phyloP scores from a whole-genome alignment of 2,113 vertebrate genomes.

The Phyllostomus hastatus region DNA sequence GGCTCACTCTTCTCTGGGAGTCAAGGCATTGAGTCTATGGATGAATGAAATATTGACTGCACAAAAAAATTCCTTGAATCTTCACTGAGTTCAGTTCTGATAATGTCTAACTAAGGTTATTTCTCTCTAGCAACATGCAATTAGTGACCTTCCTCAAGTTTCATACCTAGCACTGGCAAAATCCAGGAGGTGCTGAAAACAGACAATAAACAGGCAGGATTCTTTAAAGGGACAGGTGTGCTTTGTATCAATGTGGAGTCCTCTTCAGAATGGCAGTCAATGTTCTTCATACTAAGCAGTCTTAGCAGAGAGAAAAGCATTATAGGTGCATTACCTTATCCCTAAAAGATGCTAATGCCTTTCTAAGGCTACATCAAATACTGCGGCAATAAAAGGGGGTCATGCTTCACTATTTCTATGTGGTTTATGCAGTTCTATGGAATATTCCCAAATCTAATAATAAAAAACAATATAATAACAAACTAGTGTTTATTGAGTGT shows the following conservation, averaged over 20 bases:
- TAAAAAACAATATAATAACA: neutral
- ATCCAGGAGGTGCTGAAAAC: conserved; percentile 62
- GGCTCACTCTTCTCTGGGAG: conserved; percentile 77
- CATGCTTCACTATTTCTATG: neutral
- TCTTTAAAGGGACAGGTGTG: conserved; percentile 37
- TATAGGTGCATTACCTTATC: neutral
- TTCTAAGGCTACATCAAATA: neutral
- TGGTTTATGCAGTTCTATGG: neutral
- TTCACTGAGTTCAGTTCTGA: conserved; percentile 82
- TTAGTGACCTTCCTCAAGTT: conserved; percentile 77
- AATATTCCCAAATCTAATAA: neutral
- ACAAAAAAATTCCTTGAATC: conserved; percentile 79
- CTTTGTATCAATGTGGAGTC: neutral
- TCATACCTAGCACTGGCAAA: conserved; percentile 72
- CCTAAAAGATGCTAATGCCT: neutral
- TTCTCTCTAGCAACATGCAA: conserved; percentile 76
- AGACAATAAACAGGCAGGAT: conserved; percentile 35
- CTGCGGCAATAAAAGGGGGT: neutral
- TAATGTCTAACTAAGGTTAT: conserved; percentile 80
- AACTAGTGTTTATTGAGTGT: neutral
- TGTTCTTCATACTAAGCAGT: neutral
- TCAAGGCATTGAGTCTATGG: conserved; percentile 69
- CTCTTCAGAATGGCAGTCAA: neutral
- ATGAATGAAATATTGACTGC: conserved; percentile 79
- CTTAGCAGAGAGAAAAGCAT: neutral